Conservation (phyloP, 1,140 invertebrate species). For the Trichomalopsis sarcophagae region DNA sequence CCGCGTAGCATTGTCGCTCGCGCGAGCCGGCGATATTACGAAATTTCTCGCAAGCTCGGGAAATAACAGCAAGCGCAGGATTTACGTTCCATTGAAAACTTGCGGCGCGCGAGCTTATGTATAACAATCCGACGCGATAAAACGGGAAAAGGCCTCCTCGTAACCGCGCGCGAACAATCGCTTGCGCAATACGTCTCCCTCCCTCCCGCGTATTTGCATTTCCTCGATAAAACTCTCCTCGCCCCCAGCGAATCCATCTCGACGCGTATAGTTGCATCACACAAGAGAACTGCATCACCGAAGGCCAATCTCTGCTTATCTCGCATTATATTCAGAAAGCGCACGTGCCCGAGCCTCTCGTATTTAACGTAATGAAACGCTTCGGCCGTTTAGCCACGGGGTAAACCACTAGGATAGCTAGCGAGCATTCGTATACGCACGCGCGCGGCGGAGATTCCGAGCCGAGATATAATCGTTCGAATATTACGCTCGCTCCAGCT, state of each 20-base stretch:
- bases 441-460: constrained; percentile 61
- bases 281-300: constrained; percentile 23
- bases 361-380: constrained; percentile 63
- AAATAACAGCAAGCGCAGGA: background rate
- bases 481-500: too few species aligned
- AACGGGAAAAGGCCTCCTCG: background rate
- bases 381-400: constrained; percentile 60
- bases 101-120: background rate
- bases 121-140: constrained; percentile 4
- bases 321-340: constrained; percentile 36
- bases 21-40: background rate
- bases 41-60: background rate
- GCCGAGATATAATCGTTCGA: constrained; percentile 50
- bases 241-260: background rate
- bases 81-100: constrained; percentile 17
- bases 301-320: constrained; percentile 40
- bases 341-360: constrained; percentile 48
- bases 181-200: constrained; percentile 14
- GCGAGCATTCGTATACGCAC: constrained; percentile 59
- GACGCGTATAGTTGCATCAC: background rate
- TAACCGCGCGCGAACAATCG: background rate
- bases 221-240: constrained; percentile 30
- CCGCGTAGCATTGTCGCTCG: background rate
- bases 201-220: constrained; percentile 10
- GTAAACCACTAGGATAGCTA: constrained; percentile 63